Evolutionary conservation across 2,113 vertebrate genomes (phyloP).

Genomic region (Laticauda laticaudata): DNA sequence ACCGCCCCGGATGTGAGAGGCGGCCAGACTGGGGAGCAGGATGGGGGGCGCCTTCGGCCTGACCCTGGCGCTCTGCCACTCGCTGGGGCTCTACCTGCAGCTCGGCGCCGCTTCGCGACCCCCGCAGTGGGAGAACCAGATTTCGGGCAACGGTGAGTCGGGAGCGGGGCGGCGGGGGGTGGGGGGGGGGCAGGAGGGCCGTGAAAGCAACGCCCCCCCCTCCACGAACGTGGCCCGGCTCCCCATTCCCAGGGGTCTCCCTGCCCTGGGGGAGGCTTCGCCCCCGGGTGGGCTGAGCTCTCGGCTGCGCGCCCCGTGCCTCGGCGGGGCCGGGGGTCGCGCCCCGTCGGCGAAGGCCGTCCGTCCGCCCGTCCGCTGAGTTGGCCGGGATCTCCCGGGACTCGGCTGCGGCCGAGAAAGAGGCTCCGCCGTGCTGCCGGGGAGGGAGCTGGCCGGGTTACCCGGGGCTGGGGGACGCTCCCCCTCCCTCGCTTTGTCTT

Average conservation of each 20-base stretch:
- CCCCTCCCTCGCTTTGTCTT: not conserved
- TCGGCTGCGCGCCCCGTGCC: not conserved
- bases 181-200: not conserved
- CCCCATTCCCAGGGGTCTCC: not conserved
- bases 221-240: not conserved
- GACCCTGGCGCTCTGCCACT: constrained; percentile 82
- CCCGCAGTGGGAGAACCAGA: constrained; percentile 76
- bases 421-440: not conserved
- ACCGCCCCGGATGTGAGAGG: constrained; percentile 2
- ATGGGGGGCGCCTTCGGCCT: constrained; percentile 79
- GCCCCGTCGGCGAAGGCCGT: not conserved
- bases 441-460: not conserved
- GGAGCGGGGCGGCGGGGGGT: not conserved
- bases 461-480: not conserved
- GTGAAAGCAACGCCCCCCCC: too few relatives aligned
- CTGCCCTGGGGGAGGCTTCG: not conserved
- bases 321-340: not conserved
- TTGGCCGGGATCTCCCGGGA: not conserved
- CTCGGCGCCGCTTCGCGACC: constrained; percentile 78
- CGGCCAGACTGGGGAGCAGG: constrained; percentile 47
- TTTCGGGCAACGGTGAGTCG: constrained; percentile 82
- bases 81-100: constrained; percentile 86
- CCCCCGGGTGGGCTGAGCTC: not conserved
- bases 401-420: not conserved
- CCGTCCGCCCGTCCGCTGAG: not conserved